Evolutionary conservation across 2,113 vertebrate genomes (phyloP), one percentile per base, ranked within the genome.

Genomic region (Lonchura striata): DNA sequence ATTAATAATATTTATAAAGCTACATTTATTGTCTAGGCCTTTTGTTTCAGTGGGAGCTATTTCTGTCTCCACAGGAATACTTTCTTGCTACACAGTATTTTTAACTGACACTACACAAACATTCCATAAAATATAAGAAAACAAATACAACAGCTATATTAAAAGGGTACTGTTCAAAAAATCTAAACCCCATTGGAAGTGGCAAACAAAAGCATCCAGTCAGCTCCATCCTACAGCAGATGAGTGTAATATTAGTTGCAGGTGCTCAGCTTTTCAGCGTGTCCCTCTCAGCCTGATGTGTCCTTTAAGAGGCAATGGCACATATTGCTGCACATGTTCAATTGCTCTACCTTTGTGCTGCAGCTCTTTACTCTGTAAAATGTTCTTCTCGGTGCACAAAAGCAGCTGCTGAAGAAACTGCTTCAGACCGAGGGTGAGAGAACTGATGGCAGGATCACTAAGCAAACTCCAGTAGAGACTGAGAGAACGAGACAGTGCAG

Each of bases 271-370:
- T 90, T 97, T 94, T 79, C 95, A 70, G 90, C 11, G 6, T 33
- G 30, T 30, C 33, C 71, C 56, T 77, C 78, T 79, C 0, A 13
- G 94, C 72, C 86, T 89, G 86, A 92, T 87, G 61, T 44, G 86
- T 88, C 41, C 86, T 79, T 74, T 84, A 94, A 92, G 83, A 83
- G 70, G 93, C 95, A 86, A 47, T 54, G 41, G 95, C 96, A 88
- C 59, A 47, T 92, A 61, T 50, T 60, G 84, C 90, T n/a, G 84
- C 94, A 81, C 77, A 4, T 19, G 56, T 88, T 95, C 89, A 50
- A 66, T 68, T 33, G 79, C 89, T 94, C 87, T 97, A 97, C 93
- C 96, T 97, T 96, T 95, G 97, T 96, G 97, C 92, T 74, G 94
- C 85, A 27, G 12, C 92, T 69, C 66, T 97, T 90, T 41, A 42